These are phyloP conservation scores for Oligia fasciuncula DNA, from an alignment of 2,888 invertebrate species.

Conservation along the genomic window DNA sequence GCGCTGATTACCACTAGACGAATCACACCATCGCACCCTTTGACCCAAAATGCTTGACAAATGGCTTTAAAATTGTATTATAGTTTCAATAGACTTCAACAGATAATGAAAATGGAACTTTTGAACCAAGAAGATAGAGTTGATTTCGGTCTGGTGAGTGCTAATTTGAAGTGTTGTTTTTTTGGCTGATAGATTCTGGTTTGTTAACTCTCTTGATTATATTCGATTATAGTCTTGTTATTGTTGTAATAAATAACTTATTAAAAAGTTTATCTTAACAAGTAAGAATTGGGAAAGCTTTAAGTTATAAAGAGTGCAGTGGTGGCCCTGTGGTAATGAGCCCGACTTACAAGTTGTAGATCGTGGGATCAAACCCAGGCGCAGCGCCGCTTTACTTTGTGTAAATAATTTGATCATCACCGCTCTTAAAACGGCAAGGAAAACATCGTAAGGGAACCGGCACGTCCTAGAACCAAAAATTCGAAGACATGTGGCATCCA, in stretches of 20 bases:
- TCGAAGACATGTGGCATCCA: not conserved
- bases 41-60: constrained; percentile 82
- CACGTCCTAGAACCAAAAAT: no score
- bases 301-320: not conserved
- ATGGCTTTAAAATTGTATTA: constrained; percentile 78
- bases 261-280: not conserved
- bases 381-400: not conserved
- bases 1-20: constrained; percentile 83
- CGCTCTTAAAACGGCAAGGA: not conserved
- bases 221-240: constrained; percentile 43
- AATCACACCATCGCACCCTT: constrained; percentile 81
- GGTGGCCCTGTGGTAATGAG: no score
- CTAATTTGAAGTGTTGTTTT: constrained; percentile 42
- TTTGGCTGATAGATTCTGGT: constrained; percentile 40
- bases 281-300: not conserved
- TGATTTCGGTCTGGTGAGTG: not conserved
- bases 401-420: not conserved
- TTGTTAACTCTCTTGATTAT: constrained; percentile 43
- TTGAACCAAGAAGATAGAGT: accelerated
- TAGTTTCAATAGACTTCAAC: constrained; percentile 48
- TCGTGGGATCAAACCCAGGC: not conserved
- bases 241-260: constrained; percentile 11
- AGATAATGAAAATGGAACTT: constrained; percentile 53
- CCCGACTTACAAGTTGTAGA: not conserved
- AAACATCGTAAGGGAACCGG: no score